These are phyloP conservation scores for Drosophila putrida DNA, from an alignment of 2,888 invertebrate species.

Conservation along the genomic window DNA sequence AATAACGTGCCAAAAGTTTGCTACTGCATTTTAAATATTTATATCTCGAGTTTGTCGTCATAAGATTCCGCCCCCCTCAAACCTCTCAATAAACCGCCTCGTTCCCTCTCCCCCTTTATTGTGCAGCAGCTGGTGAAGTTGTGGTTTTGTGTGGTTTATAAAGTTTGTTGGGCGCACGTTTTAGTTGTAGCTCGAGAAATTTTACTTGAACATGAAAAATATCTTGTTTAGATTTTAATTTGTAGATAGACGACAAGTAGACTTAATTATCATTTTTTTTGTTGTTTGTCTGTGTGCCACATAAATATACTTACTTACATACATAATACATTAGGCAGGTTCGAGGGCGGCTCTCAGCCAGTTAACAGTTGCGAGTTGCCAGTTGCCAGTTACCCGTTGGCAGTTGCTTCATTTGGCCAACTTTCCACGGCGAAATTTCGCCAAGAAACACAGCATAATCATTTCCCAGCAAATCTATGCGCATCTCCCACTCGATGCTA, in stretches of 20 bases:
- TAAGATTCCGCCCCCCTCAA: slow-evolving; percentile 33
- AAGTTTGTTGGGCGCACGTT: slow-evolving; percentile 81
- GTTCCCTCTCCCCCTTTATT: slow-evolving; percentile 1
- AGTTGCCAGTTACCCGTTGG: slow-evolving; percentile 28
- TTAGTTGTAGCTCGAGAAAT: slow-evolving; percentile 79
- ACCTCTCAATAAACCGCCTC: not conserved
- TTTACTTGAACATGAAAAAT: slow-evolving; percentile 81
- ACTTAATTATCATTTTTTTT: slow-evolving; percentile 83
- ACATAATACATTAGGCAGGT: slow-evolving; percentile 68
- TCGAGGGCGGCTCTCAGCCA: slow-evolving; percentile 63
- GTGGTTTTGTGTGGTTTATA: slow-evolving; percentile 25
- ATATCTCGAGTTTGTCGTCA: slow-evolving; percentile 66
- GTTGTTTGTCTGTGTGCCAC: slow-evolving; percentile 33
- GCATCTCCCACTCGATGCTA: slow-evolving; percentile 77
- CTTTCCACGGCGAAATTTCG: slow-evolving; percentile 71
- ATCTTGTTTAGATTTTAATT: slow-evolving; percentile 84
- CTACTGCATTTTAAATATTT: slow-evolving; percentile 84
- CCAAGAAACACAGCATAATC: slow-evolving; percentile 65
- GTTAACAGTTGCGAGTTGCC: slow-evolving; percentile 14
- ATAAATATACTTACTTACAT: slow-evolving; percentile 51
- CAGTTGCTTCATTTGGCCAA: slow-evolving; percentile 67
- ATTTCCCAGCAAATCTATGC: slow-evolving; percentile 81
- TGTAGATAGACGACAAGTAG: slow-evolving; percentile 82
- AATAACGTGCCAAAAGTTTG: slow-evolving; percentile 84
- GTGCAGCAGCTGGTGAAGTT: slow-evolving; percentile 14